phyloP scores from a whole-genome alignment of 92 coral and sea anemone species.

The Parazoanthus atlanticus region DNA sequence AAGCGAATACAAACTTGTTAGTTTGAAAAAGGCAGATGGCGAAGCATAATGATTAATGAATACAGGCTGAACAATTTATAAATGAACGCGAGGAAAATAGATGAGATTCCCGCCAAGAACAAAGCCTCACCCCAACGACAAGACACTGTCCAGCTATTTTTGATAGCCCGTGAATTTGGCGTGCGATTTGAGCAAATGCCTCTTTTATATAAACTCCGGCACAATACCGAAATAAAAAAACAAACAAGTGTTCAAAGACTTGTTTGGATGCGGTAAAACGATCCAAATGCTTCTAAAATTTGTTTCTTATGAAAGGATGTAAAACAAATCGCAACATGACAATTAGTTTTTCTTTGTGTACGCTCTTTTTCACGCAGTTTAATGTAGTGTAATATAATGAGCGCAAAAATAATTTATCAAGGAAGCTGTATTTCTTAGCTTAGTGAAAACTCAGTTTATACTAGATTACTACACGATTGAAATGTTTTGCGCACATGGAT shows the following conservation, averaged over 20 bases:
- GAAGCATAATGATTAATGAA: not conserved
- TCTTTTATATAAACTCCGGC: not conserved
- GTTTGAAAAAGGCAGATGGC: constrained; percentile 34
- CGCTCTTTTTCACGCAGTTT: not conserved
- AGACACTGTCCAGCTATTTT: not conserved
- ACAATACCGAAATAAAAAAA: constrained; percentile 3
- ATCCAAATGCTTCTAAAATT: constrained; percentile 17
- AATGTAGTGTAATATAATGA: not conserved
- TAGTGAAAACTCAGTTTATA: not conserved
- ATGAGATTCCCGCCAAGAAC: constrained; percentile 11
- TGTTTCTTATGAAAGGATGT: not conserved
- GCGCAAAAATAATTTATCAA: not conserved
- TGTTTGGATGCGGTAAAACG: constrained; percentile 22
- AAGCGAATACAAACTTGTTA: not conserved
- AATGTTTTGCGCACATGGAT: not conserved
- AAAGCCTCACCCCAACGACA: not conserved
- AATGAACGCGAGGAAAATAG: constrained; percentile 6
- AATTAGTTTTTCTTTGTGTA: not conserved
- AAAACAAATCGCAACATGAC: not conserved
- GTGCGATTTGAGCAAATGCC: not conserved
- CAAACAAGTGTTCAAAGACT: constrained; percentile 13
- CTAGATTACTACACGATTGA: not conserved
- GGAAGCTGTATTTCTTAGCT: not conserved
- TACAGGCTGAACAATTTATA: constrained; percentile 28
- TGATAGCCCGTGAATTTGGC: not conserved